Evolutionary conservation across 2,797 vertebrate species (phyloP).

Genomic region (Gambelia wislizenii): DNA sequence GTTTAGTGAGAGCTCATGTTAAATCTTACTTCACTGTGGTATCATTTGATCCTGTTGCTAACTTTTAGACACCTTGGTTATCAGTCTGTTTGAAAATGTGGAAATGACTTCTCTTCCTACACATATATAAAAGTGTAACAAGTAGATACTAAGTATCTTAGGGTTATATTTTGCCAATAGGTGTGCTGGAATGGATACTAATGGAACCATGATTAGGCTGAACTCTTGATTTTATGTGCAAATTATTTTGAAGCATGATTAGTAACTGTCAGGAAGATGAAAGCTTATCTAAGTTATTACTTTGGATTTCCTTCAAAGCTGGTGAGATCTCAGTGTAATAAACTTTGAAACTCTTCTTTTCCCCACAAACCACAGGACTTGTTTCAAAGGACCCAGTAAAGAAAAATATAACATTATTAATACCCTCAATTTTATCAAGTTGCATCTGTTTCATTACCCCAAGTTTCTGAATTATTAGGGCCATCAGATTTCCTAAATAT

Average conservation of each 20-base stretch:
- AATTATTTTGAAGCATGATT: neutral
- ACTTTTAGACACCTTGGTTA: constrained; percentile 1
- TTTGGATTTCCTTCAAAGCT: constrained; percentile 32
- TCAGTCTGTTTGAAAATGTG: neutral
- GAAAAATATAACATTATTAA: neutral
- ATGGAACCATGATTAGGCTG: neutral
- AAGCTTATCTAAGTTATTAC: neutral
- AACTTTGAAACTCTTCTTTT: neutral
- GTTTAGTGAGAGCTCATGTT: neutral
- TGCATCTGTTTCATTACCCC: neutral
- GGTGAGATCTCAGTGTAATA: neutral
- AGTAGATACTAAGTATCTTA: neutral
- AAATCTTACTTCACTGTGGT: constrained; percentile 18
- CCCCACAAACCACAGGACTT: neutral
- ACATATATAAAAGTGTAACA: neutral
- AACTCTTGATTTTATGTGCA: neutral
- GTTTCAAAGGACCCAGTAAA: neutral
- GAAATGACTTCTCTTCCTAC: neutral
- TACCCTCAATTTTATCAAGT: neutral
- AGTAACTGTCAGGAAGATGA: neutral
- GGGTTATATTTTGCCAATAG: neutral
- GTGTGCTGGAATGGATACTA: neutral
- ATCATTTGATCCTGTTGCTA: constrained; percentile 34
- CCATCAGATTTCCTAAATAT: neutral
- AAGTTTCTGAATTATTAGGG: neutral